These are phyloP conservation scores for Tricholaema leucomelas DNA, from an alignment of 2,113 vertebrate species.

Conservation along the genomic window DNA sequence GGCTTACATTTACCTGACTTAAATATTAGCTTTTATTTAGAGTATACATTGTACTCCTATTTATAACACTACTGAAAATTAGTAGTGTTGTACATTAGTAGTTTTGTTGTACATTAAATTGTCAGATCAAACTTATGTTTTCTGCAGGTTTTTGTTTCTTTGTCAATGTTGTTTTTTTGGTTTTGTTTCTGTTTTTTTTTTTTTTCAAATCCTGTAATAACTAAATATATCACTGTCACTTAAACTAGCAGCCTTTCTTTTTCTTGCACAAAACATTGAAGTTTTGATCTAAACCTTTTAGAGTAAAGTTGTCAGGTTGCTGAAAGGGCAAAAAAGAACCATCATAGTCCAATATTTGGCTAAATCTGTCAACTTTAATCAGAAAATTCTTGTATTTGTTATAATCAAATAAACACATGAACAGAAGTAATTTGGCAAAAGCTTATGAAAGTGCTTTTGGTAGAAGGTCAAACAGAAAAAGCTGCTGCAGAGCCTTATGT, in stretches of 20 bases:
- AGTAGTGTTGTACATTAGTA: not conserved
- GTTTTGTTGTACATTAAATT: not conserved
- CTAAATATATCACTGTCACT: constrained; percentile 10
- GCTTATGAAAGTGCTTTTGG: not conserved
- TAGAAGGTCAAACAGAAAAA: not conserved
- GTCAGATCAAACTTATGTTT: not conserved
- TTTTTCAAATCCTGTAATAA: not conserved
- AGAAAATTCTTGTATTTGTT: constrained; percentile 22
- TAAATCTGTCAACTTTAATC: constrained; percentile 41
- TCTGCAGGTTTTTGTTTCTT: not conserved
- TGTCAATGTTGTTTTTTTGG: too few species aligned
- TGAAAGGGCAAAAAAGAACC: constrained; percentile 17
- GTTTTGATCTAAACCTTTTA: constrained; percentile 38
- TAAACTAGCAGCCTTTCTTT: not conserved
- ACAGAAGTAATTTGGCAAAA: not conserved
- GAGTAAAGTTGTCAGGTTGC: constrained; percentile 1
- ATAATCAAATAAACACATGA: constrained; percentile 24
- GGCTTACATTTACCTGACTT: not conserved
- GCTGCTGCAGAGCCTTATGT: not conserved
- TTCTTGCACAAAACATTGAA: not conserved
- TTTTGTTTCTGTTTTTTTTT: not conserved
- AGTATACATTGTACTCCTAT: not conserved
- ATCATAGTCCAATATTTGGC: not conserved
- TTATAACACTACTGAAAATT: not conserved
- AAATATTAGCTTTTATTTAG: not conserved